These are phyloP conservation scores for Melanchra persicariae DNA, from an alignment of 2,888 invertebrate species.

Conservation along the genomic window DNA sequence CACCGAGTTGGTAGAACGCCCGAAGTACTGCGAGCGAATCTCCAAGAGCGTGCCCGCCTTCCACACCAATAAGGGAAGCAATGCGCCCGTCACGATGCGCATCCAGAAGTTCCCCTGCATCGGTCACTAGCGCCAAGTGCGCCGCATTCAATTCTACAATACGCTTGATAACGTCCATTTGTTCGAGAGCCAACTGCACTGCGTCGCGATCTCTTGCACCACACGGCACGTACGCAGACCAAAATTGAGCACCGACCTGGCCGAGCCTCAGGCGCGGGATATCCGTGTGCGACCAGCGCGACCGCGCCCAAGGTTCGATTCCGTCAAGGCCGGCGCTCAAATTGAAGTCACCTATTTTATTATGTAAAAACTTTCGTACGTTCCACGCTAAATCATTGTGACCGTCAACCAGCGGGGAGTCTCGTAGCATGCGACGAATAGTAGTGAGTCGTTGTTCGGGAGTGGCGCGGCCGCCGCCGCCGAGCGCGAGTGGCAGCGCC, in stretches of 20 bases:
- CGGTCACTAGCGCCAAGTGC: slow-evolving; percentile 93
- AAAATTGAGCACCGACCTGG: slow-evolving; percentile 97
- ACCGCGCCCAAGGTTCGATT: slow-evolving; percentile 95
- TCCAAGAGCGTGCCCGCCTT: slow-evolving; percentile 97
- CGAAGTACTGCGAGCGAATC: slow-evolving; percentile 96
- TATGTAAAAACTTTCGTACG: slow-evolving; percentile 96
- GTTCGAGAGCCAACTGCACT: slow-evolving; percentile 95
- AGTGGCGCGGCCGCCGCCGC: slow-evolving; percentile 87
- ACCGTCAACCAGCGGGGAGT: slow-evolving; percentile 94
- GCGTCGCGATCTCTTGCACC: slow-evolving; percentile 96
- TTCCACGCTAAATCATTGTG: slow-evolving; percentile 98
- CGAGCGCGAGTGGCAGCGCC: slow-evolving; percentile 90
- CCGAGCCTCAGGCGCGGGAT: slow-evolving; percentile 96
- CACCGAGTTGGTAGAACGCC: slow-evolving; percentile 97
- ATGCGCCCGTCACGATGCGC: slow-evolving; percentile 95
- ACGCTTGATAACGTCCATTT: slow-evolving; percentile 95
- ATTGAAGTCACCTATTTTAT: slow-evolving; percentile 93
- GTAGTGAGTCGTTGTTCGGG: slow-evolving; percentile 92
- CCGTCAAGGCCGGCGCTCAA: slow-evolving; percentile 92
- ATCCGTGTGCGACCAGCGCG: slow-evolving; percentile 98
- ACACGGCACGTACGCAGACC: slow-evolving; percentile 97
- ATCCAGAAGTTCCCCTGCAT: slow-evolving; percentile 93
- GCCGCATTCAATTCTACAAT: slow-evolving; percentile 93
- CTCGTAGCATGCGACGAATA: slow-evolving; percentile 92
- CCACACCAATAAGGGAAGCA: slow-evolving; percentile 97